These are phyloP conservation scores for Drosophila fulvimacula DNA, from an alignment of 2,888 invertebrate genomes.

Conservation along the genomic window DNA sequence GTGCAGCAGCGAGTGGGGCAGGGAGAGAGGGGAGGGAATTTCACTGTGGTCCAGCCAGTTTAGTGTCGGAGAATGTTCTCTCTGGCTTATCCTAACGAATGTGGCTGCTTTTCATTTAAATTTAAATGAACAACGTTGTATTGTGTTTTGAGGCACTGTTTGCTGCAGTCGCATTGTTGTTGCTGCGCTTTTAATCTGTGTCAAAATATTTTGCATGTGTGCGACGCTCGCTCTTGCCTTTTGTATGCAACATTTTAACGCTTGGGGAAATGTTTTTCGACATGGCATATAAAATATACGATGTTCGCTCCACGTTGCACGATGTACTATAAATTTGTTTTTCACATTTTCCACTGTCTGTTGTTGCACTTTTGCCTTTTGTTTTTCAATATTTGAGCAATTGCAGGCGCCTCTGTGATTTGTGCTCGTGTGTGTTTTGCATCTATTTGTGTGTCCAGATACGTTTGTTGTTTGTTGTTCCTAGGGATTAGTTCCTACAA, in stretches of 20 bases:
- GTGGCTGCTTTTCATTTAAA: constrained; percentile 68
- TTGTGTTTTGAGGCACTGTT: constrained; percentile 59
- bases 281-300: constrained; percentile 52
- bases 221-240: constrained; percentile 13
- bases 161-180: constrained; percentile 15
- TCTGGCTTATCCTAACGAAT: constrained; percentile 55
- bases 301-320: neutral
- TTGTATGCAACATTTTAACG: constrained; percentile 45
- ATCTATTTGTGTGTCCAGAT: constrained; percentile 11
- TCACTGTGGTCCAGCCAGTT: constrained; percentile 3
- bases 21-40: neutral
- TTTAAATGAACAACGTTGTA: constrained; percentile 69
- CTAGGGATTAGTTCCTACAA: constrained; percentile 58
- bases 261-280: constrained; percentile 63
- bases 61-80: constrained; percentile 9
- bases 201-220: constrained; percentile 66
- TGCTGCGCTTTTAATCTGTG: constrained; percentile 69
- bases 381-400: constrained; percentile 65
- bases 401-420: constrained; percentile 52
- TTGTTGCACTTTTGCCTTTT: constrained; percentile 33
- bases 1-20: neutral
- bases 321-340: constrained; percentile 57
- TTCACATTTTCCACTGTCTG: constrained; percentile 39
- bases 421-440: constrained; percentile 23
- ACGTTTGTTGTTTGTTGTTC: constrained; percentile 25